A percentile compares a stretch with the other conserved stretches of the same genome.
These are phyloP conservation scores for Tinea semifulvella DNA, from an alignment of 2,888 invertebrate genomes.

Conservation along the genomic window DNA sequence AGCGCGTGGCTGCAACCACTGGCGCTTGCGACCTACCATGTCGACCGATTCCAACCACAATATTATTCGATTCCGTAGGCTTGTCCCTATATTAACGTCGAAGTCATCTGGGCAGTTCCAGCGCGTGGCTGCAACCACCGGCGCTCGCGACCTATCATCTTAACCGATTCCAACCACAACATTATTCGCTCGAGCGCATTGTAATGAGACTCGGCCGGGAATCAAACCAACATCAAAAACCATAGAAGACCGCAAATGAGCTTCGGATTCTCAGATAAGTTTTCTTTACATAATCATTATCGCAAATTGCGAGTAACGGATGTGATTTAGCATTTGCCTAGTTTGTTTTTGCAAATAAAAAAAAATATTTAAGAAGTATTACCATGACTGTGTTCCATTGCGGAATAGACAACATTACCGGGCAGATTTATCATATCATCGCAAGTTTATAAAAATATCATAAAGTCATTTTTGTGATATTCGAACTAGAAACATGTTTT, in stretches of 20 bases:
- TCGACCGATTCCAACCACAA: slow-evolving; percentile 43
- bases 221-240: slow-evolving; percentile 45
- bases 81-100: too few relatives aligned
- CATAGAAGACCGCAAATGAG: slow-evolving; percentile 49
- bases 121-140: slow-evolving; percentile 6
- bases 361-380: too few relatives aligned
- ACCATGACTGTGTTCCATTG: too few relatives aligned
- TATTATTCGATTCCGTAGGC: too few relatives aligned
- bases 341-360: background rate
- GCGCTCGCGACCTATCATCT: slow-evolving; percentile 32
- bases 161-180: slow-evolving; percentile 44
- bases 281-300: slow-evolving; percentile 54
- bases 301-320: slow-evolving; percentile 52
- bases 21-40: slow-evolving; percentile 32
- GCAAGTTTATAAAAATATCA: too few relatives aligned
- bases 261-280: slow-evolving; percentile 37
- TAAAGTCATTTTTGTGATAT: too few relatives aligned
- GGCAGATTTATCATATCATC: too few relatives aligned
- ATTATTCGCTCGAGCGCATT: slow-evolving; percentile 57
- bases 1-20: slow-evolving; percentile 4
- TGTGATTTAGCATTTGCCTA: background rate
- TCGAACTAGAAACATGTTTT: too few relatives aligned
- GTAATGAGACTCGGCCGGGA: slow-evolving; percentile 34
- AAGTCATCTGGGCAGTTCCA: background rate
- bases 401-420: too few relatives aligned